phyloP scores from a whole-genome alignment of 2,113 vertebrate genomes.

The Salvelinus sp. region DNA sequence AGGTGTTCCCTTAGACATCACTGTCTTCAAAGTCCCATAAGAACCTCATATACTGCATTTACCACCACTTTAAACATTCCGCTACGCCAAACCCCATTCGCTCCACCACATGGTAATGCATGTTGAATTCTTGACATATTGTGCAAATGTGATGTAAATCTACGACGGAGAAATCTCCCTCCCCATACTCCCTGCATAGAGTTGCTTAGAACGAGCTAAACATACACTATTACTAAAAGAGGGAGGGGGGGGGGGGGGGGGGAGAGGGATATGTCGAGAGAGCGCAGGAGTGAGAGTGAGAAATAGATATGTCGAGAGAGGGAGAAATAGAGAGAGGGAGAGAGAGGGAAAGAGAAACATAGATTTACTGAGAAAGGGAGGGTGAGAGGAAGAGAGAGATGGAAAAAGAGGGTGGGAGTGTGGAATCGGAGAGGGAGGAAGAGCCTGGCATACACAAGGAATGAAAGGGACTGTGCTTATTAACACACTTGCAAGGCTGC shows the following conservation, averaged over 20 bases:
- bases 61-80: constrained; percentile 3
- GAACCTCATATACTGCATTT: neutral
- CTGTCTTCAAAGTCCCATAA: neutral
- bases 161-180: constrained; percentile 42
- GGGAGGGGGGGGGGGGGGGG: neutral
- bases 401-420: neutral
- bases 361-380: neutral
- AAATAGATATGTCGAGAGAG: neutral
- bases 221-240: constrained; percentile 17
- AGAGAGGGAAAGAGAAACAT: constrained; percentile 11
- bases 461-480: constrained; percentile 29
- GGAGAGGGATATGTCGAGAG: neutral
- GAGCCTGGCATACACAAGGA: neutral
- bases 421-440: neutral
- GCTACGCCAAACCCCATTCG: neutral
- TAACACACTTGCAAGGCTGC: constrained; percentile 16
- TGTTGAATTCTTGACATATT: constrained; percentile 46
- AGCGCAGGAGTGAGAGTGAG: neutral
- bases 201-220: constrained; percentile 34
- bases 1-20: neutral
- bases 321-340: neutral
- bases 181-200: constrained; percentile 10
- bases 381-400: neutral
- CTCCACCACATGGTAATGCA: constrained; percentile 11
- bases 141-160: constrained; percentile 60